These are phyloP conservation scores for Vidua chalybeata DNA, from an alignment of 2,113 vertebrate genomes.

Conservation along the genomic window DNA sequence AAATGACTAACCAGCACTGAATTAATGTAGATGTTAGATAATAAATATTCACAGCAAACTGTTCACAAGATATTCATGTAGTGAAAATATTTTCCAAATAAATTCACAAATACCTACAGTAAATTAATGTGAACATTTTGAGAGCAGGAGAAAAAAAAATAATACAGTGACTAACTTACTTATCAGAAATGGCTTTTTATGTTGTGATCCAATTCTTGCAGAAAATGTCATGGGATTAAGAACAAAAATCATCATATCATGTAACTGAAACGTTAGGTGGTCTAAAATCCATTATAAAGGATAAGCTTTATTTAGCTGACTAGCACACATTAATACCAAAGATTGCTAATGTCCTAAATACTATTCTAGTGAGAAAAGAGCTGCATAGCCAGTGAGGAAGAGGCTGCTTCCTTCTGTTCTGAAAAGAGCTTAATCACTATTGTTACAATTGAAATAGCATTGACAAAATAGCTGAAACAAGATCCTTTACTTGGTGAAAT, in stretches of 20 bases:
- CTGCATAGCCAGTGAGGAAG: neutral
- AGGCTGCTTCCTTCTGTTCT: neutral
- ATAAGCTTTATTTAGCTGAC: neutral
- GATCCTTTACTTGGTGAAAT: neutral
- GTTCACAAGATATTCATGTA: neutral
- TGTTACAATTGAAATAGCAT: neutral
- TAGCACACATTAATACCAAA: neutral
- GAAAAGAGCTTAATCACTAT: neutral
- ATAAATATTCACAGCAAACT: conserved; percentile 16
- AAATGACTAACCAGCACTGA: conserved; percentile 4
- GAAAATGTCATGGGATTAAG: neutral
- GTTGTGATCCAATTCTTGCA: neutral
- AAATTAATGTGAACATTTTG: neutral
- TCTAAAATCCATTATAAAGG: neutral
- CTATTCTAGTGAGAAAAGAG: neutral
- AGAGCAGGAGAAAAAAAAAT: neutral
- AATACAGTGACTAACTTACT: neutral
- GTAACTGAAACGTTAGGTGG: neutral
- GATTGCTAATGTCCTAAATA: neutral
- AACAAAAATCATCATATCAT: neutral
- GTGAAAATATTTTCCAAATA: conserved; percentile 17
- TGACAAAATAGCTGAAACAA: neutral
- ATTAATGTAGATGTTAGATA: neutral
- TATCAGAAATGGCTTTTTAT: neutral
- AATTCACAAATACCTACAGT: neutral